phyloP scores from a whole-genome alignment of 2,113 vertebrate genomes.

The Sigmodon hispidus region DNA sequence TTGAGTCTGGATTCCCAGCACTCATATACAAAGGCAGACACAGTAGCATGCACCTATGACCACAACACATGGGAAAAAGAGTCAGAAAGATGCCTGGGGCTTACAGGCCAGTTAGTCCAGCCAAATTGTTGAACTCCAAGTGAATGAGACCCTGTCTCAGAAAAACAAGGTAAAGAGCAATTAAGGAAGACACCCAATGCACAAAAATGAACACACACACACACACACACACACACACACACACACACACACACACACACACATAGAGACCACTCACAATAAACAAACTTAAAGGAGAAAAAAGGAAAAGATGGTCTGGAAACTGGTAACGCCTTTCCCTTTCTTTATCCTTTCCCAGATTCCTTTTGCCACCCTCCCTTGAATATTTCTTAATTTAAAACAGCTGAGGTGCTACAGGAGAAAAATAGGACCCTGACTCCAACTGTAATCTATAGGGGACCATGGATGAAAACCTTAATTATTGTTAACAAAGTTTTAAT shows the following conservation, averaged over 20 bases:
- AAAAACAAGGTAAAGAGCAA: not conserved
- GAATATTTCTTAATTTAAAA: slow-evolving; percentile 61
- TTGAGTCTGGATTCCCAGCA: not conserved
- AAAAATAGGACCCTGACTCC: slow-evolving; percentile 32
- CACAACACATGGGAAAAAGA: no score
- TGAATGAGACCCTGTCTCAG: not conserved
- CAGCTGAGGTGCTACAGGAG: slow-evolving; percentile 46
- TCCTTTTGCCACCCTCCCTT: not conserved
- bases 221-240: not conserved
- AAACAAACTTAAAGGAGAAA: not conserved
- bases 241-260: not conserved
- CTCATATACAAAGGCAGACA: not conserved
- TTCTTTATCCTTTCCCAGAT: not conserved
- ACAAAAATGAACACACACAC: not conserved
- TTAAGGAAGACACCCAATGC: not conserved
- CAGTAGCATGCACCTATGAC: not conserved
- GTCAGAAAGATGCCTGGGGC: not conserved
- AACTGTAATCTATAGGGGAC: slow-evolving; percentile 66
- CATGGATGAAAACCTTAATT: slow-evolving; percentile 79
- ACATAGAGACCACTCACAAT: not conserved
- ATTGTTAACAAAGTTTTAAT: slow-evolving; percentile 82
- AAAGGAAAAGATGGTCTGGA: not conserved
- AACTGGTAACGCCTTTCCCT: not conserved
- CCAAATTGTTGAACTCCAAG: not conserved
- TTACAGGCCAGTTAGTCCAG: not conserved